phyloP scores from a whole-genome alignment of 2,888 invertebrate genomes.

The Xylota sylvarum region DNA sequence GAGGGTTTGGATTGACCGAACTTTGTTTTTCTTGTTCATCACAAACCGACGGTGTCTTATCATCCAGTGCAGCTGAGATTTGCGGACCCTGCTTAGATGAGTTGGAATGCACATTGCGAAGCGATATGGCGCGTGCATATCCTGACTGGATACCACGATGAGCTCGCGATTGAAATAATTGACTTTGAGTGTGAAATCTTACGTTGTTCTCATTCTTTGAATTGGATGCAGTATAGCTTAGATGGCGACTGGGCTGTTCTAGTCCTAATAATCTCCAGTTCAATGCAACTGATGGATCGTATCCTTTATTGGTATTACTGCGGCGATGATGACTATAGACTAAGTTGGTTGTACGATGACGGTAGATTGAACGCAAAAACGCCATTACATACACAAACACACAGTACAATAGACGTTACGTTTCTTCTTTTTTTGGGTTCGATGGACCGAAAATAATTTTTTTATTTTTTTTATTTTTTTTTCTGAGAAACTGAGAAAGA shows the following conservation, averaged over 20 bases:
- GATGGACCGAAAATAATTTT: constrained; percentile 3
- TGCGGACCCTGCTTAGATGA: constrained; percentile 28
- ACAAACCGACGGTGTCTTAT: constrained; percentile 14
- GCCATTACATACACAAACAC: constrained; percentile 83
- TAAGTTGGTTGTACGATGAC: constrained; percentile 82
- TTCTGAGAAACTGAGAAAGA: background rate
- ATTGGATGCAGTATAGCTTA: constrained; percentile 30
- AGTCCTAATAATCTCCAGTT: constrained; percentile 40
- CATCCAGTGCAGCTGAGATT: constrained; percentile 29
- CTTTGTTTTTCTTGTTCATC: constrained; percentile 12
- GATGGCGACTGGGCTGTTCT: constrained; percentile 23
- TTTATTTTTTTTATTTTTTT: too few species aligned
- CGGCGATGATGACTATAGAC: constrained; percentile 79
- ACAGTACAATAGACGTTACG: constrained; percentile 2
- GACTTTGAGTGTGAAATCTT: constrained; percentile 32
- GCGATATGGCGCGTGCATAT: constrained; percentile 16
- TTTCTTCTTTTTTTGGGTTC: constrained; percentile 22
- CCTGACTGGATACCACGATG: constrained; percentile 4
- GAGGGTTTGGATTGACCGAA: constrained; percentile 79
- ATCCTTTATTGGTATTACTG: constrained; percentile 46
- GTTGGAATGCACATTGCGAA: constrained; percentile 57
- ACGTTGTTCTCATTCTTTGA: constrained; percentile 41
- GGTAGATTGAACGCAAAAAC: constrained; percentile 84
- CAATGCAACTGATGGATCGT: constrained; percentile 42
- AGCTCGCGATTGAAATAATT: constrained; percentile 45